Evolutionary conservation across 2,888 invertebrate genomes (phyloP).

Genomic region (Drosophila monieri): DNA sequence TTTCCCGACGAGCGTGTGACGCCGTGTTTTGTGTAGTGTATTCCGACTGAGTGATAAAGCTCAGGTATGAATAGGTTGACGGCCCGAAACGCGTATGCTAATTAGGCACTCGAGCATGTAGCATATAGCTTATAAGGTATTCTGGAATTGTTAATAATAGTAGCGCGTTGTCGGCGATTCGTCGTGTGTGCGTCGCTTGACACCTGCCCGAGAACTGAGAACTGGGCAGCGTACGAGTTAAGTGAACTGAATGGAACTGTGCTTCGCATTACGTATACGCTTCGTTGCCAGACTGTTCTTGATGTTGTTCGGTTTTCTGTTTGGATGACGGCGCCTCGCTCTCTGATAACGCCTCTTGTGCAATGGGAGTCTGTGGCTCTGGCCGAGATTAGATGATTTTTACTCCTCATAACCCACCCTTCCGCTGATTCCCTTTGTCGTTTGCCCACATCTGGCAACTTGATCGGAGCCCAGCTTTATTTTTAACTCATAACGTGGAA

Average conservation of each 20-base stretch:
- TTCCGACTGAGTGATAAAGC: slow-evolving; percentile 20
- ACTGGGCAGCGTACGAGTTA: slow-evolving; percentile 35
- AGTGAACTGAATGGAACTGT: slow-evolving; percentile 45
- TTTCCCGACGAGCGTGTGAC: slow-evolving; percentile 9
- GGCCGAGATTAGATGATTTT: slow-evolving; percentile 14
- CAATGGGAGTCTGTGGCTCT: slow-evolving; percentile 20
- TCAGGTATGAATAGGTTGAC: slow-evolving; percentile 16
- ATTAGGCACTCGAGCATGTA: slow-evolving; percentile 53
- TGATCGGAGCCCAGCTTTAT: slow-evolving; percentile 9
- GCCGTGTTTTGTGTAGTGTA: slow-evolving; percentile 7
- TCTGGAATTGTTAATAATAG: slow-evolving; percentile 31
- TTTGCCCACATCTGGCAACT: slow-evolving; percentile 14
- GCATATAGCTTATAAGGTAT: slow-evolving; percentile 32
- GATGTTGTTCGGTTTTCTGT: slow-evolving; percentile 17
- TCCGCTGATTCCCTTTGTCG: no score
- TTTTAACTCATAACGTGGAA: slow-evolving; percentile 15
- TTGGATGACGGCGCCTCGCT: slow-evolving; percentile 4
- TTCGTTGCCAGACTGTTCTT: slow-evolving; percentile 34
- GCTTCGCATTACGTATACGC: slow-evolving; percentile 49
- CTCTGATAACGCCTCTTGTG: slow-evolving; percentile 41
- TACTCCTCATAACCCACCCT: not conserved
- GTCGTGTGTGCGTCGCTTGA: slow-evolving; percentile 64
- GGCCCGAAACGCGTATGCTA: slow-evolving; percentile 58
- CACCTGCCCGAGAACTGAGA: slow-evolving; percentile 70
- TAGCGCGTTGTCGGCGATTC: slow-evolving; percentile 21